Evolutionary conservation across 2,113 vertebrate species (phyloP).

Genomic region (Gopherus flavomarginatus): DNA sequence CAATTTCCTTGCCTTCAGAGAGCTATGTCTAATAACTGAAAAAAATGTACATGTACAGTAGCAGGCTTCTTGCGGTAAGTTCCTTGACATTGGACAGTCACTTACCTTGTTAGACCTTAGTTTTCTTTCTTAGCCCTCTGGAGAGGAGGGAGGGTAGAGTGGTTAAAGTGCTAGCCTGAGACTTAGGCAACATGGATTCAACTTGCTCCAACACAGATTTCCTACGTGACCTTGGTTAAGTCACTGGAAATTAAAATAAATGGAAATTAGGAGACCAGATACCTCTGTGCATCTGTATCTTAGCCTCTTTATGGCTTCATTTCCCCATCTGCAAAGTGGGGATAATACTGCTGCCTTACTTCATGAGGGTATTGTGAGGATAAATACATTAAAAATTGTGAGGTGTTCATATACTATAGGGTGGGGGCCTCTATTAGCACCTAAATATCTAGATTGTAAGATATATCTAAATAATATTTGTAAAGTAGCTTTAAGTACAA

Average conservation of each 20-base stretch:
- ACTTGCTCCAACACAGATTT: not conserved
- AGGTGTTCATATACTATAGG: no score
- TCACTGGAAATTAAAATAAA: not conserved
- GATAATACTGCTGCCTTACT: no score
- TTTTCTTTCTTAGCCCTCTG: not conserved
- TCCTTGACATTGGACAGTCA: not conserved
- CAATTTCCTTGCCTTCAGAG: not conserved
- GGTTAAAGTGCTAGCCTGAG: not conserved
- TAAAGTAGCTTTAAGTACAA: not conserved
- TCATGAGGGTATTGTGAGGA: no score
- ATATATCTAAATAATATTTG: not conserved
- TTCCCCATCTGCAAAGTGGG: no score
- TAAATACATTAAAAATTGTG: no score
- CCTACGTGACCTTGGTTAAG: not conserved
- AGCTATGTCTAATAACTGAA: not conserved
- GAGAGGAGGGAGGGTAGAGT: not conserved
- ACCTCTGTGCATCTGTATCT: no score
- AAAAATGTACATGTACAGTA: not conserved
- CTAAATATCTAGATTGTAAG: no score
- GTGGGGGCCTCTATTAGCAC: no score
- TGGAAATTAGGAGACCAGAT: no score
- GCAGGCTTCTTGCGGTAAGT: not conserved
- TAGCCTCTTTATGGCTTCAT: no score
- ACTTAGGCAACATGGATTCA: fast-evolving
- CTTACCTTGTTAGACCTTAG: not conserved